Percentiles rank a stretch among this genome's conserved stretches.
These are phyloP conservation scores for Orthosia cruda DNA, from an alignment of 2,888 invertebrate species.

Conservation along the genomic window DNA sequence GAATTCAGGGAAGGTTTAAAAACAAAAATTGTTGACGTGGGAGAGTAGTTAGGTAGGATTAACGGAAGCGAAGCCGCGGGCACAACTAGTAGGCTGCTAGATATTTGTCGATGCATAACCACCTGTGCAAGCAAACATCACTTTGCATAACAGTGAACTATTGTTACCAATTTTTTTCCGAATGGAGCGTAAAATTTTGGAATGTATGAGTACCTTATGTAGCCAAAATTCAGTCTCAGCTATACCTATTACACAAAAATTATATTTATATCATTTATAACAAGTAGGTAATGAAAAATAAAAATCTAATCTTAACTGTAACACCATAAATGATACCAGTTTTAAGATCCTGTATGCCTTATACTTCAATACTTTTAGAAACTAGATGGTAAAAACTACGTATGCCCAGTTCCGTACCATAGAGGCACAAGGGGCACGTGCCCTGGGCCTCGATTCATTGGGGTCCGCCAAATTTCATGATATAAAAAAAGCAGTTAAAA, in stretches of 20 bases:
- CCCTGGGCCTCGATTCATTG: too few species aligned
- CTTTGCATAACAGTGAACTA: constrained; percentile 46
- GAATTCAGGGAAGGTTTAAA: too few species aligned
- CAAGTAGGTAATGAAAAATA: neutral
- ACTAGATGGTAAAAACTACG: constrained; percentile 1
- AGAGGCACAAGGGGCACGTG: too few species aligned
- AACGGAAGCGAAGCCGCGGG: too few species aligned
- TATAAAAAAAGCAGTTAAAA: too few species aligned
- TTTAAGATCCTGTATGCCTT: constrained; percentile 7
- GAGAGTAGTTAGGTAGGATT: too few species aligned
- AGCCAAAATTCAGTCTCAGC: too few species aligned
- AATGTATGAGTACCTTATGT: neutral
- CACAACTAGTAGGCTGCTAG: constrained; percentile 18
- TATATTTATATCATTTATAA: neutral
- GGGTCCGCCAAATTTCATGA: too few species aligned
- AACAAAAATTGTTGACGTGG: too few species aligned
- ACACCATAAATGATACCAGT: constrained; percentile 31
- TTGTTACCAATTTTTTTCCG: constrained; percentile 11
- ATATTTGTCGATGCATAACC: constrained; percentile 25
- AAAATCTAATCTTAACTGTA: constrained; percentile 32
- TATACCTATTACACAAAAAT: neutral
- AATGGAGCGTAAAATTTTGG: constrained; percentile 12
- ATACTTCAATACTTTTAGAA: neutral
- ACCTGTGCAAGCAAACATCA: constrained; percentile 29
- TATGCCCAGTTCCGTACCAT: neutral